phyloP scores from a whole-genome alignment of 2,113 vertebrate species.

The Toxostoma redivivum region DNA sequence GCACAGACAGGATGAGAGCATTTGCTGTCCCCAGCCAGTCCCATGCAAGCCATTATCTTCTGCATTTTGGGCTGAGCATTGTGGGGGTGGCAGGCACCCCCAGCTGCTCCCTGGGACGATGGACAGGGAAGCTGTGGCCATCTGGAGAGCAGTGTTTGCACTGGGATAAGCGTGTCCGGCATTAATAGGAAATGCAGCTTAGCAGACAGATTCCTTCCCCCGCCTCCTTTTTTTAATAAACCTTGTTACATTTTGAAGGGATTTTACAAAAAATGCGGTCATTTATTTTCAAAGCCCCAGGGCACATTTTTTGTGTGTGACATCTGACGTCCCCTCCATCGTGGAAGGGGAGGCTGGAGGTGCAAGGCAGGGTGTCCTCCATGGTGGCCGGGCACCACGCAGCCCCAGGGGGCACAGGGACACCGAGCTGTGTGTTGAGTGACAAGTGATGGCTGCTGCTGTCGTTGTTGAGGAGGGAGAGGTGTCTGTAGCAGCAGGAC shows the following conservation, averaged over 20 bases:
- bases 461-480: not conserved
- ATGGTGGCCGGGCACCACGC: rapidly evolving
- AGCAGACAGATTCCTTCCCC: not conserved
- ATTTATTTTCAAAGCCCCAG: slow-evolving; percentile 54
- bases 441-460: not conserved
- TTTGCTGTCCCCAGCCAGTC: not conserved
- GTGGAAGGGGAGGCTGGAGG: not conserved
- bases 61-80: not conserved
- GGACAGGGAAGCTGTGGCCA: not conserved
- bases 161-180: slow-evolving; percentile 11
- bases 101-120: rapidly evolving
- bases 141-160: not conserved
- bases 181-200: slow-evolving; percentile 53
- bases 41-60: not conserved
- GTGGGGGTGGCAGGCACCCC: not conserved
- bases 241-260: slow-evolving; percentile 52
- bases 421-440: rapidly evolving
- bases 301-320: slow-evolving; percentile 40
- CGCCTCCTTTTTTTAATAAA: slow-evolving; percentile 42
- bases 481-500: rapidly evolving
- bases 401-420: not conserved
- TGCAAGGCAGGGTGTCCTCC: not conserved
- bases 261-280: slow-evolving; percentile 60
- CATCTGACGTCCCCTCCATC: not conserved
- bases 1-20: not conserved